Conservation (phyloP, 2,113 vertebrate genomes). For the Drymodes brunneopygia region DNA sequence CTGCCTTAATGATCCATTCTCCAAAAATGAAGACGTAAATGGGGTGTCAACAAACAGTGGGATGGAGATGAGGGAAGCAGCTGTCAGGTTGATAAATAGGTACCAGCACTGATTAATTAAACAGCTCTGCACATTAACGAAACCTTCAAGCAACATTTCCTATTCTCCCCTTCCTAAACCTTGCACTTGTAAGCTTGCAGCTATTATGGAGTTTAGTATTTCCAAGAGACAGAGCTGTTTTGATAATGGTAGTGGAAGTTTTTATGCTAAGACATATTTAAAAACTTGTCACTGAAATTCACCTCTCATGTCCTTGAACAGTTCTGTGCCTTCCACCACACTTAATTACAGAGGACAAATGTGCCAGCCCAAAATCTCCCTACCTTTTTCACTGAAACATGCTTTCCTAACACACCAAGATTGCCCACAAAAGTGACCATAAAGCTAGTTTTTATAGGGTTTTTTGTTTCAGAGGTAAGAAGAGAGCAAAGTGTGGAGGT, state of each 20-base stretch:
- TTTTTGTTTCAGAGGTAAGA: neutral
- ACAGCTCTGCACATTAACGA: neutral
- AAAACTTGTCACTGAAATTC: neutral
- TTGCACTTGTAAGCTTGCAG: neutral
- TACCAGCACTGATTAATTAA: slow-evolving; percentile 2
- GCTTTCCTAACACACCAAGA: neutral
- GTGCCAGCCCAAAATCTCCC: neutral
- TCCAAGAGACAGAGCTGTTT: neutral
- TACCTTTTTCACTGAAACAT: neutral
- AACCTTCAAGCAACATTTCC: neutral
- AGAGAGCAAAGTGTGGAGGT: neutral
- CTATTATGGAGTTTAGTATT: neutral
- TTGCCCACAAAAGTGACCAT: neutral
- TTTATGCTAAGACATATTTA: neutral
- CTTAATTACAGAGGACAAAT: neutral
- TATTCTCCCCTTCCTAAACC: neutral
- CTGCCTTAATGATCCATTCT: neutral
- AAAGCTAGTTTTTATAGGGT: neutral
- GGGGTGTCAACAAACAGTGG: neutral
- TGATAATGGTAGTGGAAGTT: neutral
- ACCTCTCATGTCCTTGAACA: neutral
- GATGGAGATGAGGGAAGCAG: neutral
- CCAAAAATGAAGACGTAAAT: slow-evolving; percentile 11
- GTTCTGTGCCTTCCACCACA: neutral
- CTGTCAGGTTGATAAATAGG: neutral